These are phyloP conservation scores for Capricornis sumatraensis DNA, from an alignment of 2,113 vertebrate genomes.

Conservation along the genomic window DNA sequence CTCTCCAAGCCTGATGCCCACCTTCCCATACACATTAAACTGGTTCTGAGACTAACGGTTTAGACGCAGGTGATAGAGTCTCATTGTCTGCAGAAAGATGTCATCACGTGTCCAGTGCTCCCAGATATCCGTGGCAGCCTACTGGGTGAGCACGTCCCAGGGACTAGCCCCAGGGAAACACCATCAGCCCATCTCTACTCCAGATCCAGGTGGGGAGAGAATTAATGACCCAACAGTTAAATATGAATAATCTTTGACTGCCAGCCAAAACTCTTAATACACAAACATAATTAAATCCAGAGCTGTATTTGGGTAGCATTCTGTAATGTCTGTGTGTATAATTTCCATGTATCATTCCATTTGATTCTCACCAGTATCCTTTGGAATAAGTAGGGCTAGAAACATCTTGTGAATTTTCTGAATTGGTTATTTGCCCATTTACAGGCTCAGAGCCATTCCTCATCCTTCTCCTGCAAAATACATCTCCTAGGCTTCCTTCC, in stretches of 20 bases:
- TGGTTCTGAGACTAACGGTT: not conserved
- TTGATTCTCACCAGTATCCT: not conserved
- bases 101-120: not conserved
- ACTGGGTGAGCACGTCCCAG: fast-evolving
- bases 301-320: not conserved
- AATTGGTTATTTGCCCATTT: not conserved
- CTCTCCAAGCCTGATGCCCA: not conserved
- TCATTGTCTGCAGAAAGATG: not conserved
- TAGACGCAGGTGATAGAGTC: not conserved
- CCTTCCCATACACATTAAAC: not conserved
- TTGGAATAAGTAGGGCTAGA: not conserved
- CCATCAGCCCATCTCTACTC: not conserved
- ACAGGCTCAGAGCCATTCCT: not conserved
- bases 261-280: not conserved
- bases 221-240: not conserved
- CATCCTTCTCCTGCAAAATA: not conserved
- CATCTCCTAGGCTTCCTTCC: not conserved
- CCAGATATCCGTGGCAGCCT: not conserved
- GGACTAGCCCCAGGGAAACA: not conserved
- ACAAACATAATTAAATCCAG: not conserved
- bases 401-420: not conserved
- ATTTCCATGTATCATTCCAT: not conserved
- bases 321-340: not conserved
- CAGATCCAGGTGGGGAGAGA: not conserved
- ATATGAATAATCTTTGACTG: not conserved